phyloP scores from a whole-genome alignment of 2,113 vertebrate species.

The Rhinichthys klamathensis region DNA sequence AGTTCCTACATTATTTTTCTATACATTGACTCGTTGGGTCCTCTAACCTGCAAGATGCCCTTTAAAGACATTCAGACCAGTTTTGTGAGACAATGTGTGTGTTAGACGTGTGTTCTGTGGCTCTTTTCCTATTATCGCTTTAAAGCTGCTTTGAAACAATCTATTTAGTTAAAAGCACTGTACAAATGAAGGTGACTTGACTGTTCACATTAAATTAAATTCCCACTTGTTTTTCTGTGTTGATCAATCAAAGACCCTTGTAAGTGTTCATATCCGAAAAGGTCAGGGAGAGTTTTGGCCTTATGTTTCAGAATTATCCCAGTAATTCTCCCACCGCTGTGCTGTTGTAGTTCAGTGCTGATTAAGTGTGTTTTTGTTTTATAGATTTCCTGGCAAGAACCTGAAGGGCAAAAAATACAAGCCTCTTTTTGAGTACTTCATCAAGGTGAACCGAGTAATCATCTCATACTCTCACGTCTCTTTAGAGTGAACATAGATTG shows the following conservation, averaged over 20 bases:
- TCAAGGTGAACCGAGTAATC: conserved; percentile 79
- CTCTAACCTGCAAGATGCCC: too few species aligned
- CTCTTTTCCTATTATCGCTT: neutral
- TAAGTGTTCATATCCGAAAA: neutral
- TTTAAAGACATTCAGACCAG: too few species aligned
- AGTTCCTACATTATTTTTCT: too few species aligned
- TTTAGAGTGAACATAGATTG: neutral
- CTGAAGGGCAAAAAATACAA: conserved; percentile 94
- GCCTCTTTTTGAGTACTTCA: conserved; percentile 93
- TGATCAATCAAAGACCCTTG: neutral
- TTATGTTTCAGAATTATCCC: neutral
- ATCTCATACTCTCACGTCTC: neutral
- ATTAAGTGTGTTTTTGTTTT: conserved; percentile 31
- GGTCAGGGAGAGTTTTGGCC: neutral
- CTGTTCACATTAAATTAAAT: neutral
- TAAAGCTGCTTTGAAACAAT: too few species aligned
- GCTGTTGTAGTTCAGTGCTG: neutral
- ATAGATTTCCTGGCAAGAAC: conserved; percentile 87
- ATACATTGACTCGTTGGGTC: too few species aligned
- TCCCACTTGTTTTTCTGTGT: neutral
- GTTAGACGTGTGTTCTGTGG: neutral
- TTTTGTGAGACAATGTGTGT: too few species aligned
- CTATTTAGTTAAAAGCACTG: too few species aligned
- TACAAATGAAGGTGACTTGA: too few species aligned
- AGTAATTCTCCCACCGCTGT: neutral